Percentiles rank a stretch among this genome's conserved stretches.
These are phyloP conservation scores for Champsocephalus gunnari DNA, from an alignment of 2,797 vertebrate genomes.

Conservation along the genomic window DNA sequence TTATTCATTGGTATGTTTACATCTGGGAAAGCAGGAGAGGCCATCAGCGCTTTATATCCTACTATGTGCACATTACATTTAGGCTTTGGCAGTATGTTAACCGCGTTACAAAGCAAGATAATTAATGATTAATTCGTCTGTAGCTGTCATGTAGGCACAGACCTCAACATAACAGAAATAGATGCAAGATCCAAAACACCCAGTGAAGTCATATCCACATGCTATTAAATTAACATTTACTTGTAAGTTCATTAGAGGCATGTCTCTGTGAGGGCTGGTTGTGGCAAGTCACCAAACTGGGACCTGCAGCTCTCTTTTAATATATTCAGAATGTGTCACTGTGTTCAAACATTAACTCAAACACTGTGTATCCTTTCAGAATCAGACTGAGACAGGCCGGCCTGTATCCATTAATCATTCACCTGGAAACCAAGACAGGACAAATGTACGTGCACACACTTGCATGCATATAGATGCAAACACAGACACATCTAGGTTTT, in stretches of 20 bases:
- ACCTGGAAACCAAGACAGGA: slow-evolving; percentile 69
- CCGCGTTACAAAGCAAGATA: not conserved
- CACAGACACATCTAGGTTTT: not conserved
- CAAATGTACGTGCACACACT: slow-evolving; percentile 55
- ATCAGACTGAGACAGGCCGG: slow-evolving; percentile 39
- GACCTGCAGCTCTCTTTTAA: slow-evolving; percentile 56
- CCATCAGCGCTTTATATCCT: not conserved
- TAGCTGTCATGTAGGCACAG: not conserved
- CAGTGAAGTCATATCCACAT: slow-evolving; percentile 20
- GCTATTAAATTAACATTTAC: slow-evolving; percentile 40
- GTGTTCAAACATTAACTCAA: slow-evolving; percentile 83
- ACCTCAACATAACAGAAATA: slow-evolving; percentile 1
- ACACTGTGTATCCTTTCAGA: slow-evolving; percentile 67
- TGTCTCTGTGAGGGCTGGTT: slow-evolving; percentile 35
- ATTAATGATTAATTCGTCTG: not conserved
- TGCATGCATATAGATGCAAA: slow-evolving; percentile 9
- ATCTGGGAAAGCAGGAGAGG: slow-evolving; percentile 5
- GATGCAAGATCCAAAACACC: slow-evolving; percentile 29
- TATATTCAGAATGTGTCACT: slow-evolving; percentile 75
- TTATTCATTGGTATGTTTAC: slow-evolving; percentile 34
- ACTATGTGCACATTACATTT: not conserved
- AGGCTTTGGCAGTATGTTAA: not conserved
- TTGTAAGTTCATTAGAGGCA: slow-evolving; percentile 50
- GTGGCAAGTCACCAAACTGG: slow-evolving; percentile 56
- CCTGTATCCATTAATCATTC: slow-evolving; percentile 65